Conservation (phyloP, 2,888 invertebrate genomes). For the Strigamia transsilvanica region DNA sequence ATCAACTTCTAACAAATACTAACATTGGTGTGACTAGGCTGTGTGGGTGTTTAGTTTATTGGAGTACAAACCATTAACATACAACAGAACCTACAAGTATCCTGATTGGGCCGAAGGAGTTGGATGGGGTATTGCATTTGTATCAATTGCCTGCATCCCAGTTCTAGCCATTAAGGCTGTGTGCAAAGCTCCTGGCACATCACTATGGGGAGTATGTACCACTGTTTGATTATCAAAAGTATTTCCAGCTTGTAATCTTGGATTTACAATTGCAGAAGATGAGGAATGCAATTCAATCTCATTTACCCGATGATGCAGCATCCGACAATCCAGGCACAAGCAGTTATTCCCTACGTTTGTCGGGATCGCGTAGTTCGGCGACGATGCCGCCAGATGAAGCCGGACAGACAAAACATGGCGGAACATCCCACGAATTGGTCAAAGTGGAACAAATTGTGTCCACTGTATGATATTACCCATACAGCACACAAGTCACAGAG, state of each 20-base stretch:
- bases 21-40: slow-evolving; percentile 66
- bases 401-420: not conserved
- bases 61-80: slow-evolving; percentile 85
- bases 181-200: slow-evolving; percentile 75
- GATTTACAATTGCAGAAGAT: slow-evolving; percentile 72
- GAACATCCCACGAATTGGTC: slow-evolving; percentile 29
- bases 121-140: slow-evolving; percentile 85
- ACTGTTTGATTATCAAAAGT: not conserved
- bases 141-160: slow-evolving; percentile 86
- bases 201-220: slow-evolving; percentile 73
- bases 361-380: slow-evolving; percentile 50
- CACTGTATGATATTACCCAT: slow-evolving; percentile 33
- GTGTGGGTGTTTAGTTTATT: slow-evolving; percentile 89
- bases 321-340: slow-evolving; percentile 52
- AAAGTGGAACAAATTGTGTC: slow-evolving; percentile 52
- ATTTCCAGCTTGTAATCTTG: not conserved
- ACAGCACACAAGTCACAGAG: not conserved
- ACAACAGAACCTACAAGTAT: slow-evolving; percentile 79
- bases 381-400: slow-evolving; percentile 46
- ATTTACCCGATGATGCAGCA: slow-evolving; percentile 71
- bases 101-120: slow-evolving; percentile 82
- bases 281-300: slow-evolving; percentile 76
- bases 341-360: slow-evolving; percentile 46
- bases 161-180: slow-evolving; percentile 79
- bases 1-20: too few relatives aligned